Evolutionary conservation across 2,888 invertebrate genomes (phyloP), one percentile per base, ranked within the genome.

Genomic region (Meiosimyza decipiens): DNA sequence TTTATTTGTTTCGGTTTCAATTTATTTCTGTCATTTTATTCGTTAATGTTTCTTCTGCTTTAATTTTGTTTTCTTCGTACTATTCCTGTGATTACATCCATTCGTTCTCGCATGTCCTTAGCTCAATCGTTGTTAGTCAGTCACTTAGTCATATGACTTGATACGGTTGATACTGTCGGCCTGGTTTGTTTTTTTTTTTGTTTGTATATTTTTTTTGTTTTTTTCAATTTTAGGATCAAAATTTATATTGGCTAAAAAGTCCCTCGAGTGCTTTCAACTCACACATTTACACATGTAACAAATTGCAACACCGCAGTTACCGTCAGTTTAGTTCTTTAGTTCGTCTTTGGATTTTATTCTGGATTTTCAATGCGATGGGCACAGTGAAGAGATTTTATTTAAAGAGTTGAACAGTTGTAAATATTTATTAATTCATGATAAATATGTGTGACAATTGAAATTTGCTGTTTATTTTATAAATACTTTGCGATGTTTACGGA

Each of bases 241-340:
- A 62, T 83, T 82, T 83, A 81, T 84, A 82, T 84, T 84, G 82
- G 82, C 82, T 83, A 85, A 84, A 85, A 84, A 84, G 83, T 85
- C 85, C 85, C 85, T 81, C 80, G 83, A 84, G 85, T 83, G 84
- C 81, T 82, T 83, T 83, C 81, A 80, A 77, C 79, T 71, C 79
- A 79, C 81, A 82, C 83, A 82, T 82, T 84, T 83, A 82, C 83
- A 84, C 83, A 80, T 85, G 82, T 82, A 85, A 84, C 85, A 85
- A 85, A 85, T 85, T 85, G 84, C 82, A 82, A 84, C 82, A 40
- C 62, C 33, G 60, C 51, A 50, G 60, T 16, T 16, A 57, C 40
- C 28, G 18, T 60, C 15, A 28, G 28, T 40, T 5, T 51, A 47
- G n/a, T 47, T n/a, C 16, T 57, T 57, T 40, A 40, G 40, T 6